Base-by-base conservation (phyloP, 2,797 vertebrate genomes). In the Xyrichtys novacula region DNA sequence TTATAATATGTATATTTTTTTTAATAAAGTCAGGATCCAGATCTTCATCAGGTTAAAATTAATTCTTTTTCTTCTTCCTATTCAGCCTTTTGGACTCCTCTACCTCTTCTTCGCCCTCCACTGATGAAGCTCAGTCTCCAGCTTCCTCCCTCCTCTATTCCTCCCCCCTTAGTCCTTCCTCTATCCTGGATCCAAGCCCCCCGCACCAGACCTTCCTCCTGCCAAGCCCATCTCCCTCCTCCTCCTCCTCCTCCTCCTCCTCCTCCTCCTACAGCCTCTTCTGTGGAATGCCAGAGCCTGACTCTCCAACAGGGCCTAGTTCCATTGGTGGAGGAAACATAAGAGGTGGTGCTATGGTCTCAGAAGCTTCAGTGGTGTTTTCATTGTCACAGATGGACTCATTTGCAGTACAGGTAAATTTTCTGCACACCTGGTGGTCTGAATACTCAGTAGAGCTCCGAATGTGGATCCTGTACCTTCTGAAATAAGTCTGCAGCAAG, bases 211-310 rank as follows among this genome's bases (percentile, higher is more conserved):
- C 58, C 7, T 81, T 89, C 74, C 64, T 84, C 74, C 73, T 87
- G 54, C 84, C 88, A 75, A 93, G 92, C 67, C 91, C 90, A 0
- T 52, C 84, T 14, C 16, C 54, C 31, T 28, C 39, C 22, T 89
- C 92, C 54, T 87, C 2, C 39, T 84, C 73, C 36, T 92, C 91
- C 25, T 89, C 92, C 53, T 88, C 2, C 32, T 84, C 70, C 48
- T 91, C 91, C 69, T 91, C 92, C 56, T 81, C 85, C 3, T 92
- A 76, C 79, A 80, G 91, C 56, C 50, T 88, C 2, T 81, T 88
- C 67, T 86, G 87, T 15, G 64, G 81, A 8, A 63, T 52, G 0
- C 72, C 76, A 4, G 79, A 77, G 11, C 85, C 87, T 0, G 81
- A 88, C 68, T 93, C 92, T 11, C 91, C 91, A 0, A 40, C 75